Base-by-base conservation (phyloP, 2,113 vertebrate genomes). In the Oncorhynchus masou region DNA sequence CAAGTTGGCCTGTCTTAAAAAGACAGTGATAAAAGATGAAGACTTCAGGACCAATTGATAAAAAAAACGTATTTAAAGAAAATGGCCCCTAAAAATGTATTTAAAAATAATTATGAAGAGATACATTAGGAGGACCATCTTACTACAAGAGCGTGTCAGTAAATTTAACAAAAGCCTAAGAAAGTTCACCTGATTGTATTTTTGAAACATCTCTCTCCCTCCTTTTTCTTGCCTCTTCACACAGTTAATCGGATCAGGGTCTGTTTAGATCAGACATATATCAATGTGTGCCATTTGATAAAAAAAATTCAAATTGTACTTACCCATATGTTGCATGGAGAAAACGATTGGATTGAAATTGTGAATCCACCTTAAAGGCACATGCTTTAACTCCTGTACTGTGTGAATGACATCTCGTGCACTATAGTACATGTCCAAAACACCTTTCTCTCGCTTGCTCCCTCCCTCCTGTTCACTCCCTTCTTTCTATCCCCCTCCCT, bases 301-400 rank as follows among this genome's bases (percentile, higher is more conserved):
- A 25, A 73, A 27, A 15, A 3, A 27, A 0, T 0, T 3, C 3
- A 11, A 74, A 57, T 22, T 3, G 16, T 48, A 31, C 86, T 84
- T 80, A 87, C 83, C 86, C 68, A 62, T 72, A 69, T 51, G 59
- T 54, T 6, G 62, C 7, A 31, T 20, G n/a, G 29, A 25, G 51
- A 19, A 54, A 54, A 54, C 51, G 51, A 5, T 2, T 54, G 51
- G 16, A 3, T 54, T 54, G 60, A 25, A 78, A 39, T 27, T 62
- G 15, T 59, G 24, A 57, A 54, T 54, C 51, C 51, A 71, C 39
- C 45, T 39, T 49, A 70, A 48, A 62, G 12, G 27, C 20, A 22
- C 13, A 49, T 16, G 45, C 49, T 16, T 15, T 51, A 54, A 24
- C 15, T 45, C 27, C 29, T 49, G 39, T 16, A 24, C 31, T 57